Percentiles rank a stretch among this genome's conserved stretches.
These are phyloP conservation scores for Balaeniceps rex DNA, from an alignment of 2,113 vertebrate genomes.

Conservation along the genomic window DNA sequence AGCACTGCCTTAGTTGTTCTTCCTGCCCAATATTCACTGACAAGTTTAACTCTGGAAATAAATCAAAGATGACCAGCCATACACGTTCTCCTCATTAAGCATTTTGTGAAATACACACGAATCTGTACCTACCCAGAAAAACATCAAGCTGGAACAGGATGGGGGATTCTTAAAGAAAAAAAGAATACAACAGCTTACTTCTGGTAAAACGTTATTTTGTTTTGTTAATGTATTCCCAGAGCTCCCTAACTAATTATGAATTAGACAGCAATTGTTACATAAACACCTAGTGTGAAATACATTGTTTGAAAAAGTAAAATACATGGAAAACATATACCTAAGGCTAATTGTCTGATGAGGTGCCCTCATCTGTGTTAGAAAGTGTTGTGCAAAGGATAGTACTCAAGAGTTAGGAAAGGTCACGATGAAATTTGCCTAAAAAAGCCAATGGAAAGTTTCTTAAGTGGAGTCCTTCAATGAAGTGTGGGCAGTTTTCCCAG, in stretches of 20 bases:
- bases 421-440: not conserved
- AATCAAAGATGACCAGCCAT: not conserved
- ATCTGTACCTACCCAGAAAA: not conserved
- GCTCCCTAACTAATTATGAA: not conserved
- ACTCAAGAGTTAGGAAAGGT: not conserved
- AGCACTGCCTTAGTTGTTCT: not conserved
- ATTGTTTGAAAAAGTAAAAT: not conserved
- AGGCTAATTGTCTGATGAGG: not conserved
- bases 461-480: not conserved
- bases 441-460: not conserved
- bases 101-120: not conserved
- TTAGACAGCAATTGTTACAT: not conserved
- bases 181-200: not conserved
- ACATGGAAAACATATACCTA: not conserved
- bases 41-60: not conserved
- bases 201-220: not conserved
- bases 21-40: not conserved
- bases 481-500: not conserved
- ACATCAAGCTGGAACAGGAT: not conserved
- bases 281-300: not conserved
- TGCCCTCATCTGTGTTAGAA: not conserved
- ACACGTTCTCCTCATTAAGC: not conserved
- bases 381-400: not conserved
- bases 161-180: not conserved
- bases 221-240: not conserved